Evolutionary conservation across 2,888 invertebrate species (phyloP), one percentile per base, ranked within the genome.

Genomic region (Oscheius sp.): DNA sequence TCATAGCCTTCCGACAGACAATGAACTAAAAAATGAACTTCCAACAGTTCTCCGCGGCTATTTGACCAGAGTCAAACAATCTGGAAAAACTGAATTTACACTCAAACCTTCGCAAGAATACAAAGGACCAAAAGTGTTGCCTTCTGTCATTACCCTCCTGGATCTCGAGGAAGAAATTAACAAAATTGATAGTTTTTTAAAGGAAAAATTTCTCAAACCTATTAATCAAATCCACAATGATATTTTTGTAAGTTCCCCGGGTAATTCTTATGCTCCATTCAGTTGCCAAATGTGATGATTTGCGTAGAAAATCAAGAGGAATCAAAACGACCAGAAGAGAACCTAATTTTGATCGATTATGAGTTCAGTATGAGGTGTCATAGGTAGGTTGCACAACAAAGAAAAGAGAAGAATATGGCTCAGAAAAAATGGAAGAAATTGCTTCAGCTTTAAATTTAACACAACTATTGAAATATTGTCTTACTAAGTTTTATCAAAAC

Each of bases 221-320:
- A 26, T 59, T n/a, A 24, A 44, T 20, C 24, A 22, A 12, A 28
- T 59, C 20, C 59, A 59, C 44, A 59, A 59, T 4, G 59, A 59
- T 26, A 38, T 59, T 26, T 59, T 59, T 26, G 59, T 59, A 44
- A 59, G 17, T n/a, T 17, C 14, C 20, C 14, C 22, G n/a, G 9
- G 1, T 32, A 26, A 26, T 28, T 26, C n/a, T 9, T 20, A 2
- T 57, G 20, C 22, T 8, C 4, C 9, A 5, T 59, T 30, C 44
- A 59, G 59, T 17, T 44, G 44, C 41, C 59, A 14, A 59, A 59
- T n/a, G 5, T 59, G 14, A 30, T 59, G 44, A n/a, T n/a, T n/a
- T n/a, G n/a, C n/a, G 41, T 59, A 24, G 20, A 9, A 8, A 28
- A 41, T 14, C 14, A 26, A n/a, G 17, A 6, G 12, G 44, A 41